Conservation (phyloP, 2,888 invertebrate genomes). For the Meliscaeva auricollis region DNA sequence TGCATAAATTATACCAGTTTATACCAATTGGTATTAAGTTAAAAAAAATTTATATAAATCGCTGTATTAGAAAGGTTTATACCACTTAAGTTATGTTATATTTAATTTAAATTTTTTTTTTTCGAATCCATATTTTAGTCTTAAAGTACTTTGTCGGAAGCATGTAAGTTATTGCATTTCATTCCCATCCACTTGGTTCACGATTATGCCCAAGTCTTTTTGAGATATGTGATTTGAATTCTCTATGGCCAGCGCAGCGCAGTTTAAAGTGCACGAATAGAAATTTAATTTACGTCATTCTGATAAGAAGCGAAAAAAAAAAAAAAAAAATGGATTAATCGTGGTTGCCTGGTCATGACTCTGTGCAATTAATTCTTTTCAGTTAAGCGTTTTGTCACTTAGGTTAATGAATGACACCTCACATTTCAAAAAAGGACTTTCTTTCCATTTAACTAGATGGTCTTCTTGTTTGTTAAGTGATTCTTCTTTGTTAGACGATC, state of each 20-base stretch:
- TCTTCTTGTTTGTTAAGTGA: constrained; percentile 2
- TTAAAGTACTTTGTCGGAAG: neutral
- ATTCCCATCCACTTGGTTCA: constrained; percentile 9
- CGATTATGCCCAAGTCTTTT: constrained; percentile 1
- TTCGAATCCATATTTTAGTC: neutral
- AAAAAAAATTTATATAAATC: too few species aligned
- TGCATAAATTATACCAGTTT: too few species aligned
- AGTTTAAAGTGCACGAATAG: constrained; percentile 1
- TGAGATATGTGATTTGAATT: constrained; percentile 5
- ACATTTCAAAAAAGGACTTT: constrained; percentile 12
- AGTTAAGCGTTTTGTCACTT: constrained; percentile 34
- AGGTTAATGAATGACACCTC: constrained; percentile 43
- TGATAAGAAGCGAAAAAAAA: too few species aligned
- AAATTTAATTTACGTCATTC: too few species aligned
- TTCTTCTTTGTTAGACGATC: neutral
- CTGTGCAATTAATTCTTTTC: constrained; percentile 60
- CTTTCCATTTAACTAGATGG: constrained; percentile 8
- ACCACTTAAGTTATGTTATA: too few species aligned
- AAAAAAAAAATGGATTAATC: neutral
- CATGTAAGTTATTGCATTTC: constrained; percentile 5
- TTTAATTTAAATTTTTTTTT: neutral
- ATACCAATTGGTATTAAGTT: too few species aligned
- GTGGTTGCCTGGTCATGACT: neutral
- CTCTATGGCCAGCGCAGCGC: neutral
- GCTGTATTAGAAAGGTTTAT: too few species aligned